Percentiles rank a stretch among this genome's conserved stretches.
Evolutionary conservation across 2,888 invertebrate species (phyloP).

Genomic region (Tubulanus polymorphus): DNA sequence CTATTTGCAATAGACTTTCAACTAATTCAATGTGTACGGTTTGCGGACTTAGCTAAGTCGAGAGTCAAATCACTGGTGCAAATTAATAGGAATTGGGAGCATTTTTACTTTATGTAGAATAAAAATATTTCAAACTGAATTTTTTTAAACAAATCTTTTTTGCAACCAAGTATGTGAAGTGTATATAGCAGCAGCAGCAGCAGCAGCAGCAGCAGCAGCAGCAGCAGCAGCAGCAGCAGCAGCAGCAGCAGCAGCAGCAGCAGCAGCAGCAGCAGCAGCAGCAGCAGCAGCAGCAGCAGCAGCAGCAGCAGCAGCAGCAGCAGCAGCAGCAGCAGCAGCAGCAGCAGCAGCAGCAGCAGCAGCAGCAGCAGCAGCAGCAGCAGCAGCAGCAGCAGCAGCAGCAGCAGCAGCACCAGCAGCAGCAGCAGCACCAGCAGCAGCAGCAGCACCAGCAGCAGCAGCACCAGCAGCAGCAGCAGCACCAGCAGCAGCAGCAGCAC

Average conservation of each 20-base stretch:
- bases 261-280: conserved; percentile 7
- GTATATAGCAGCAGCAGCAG: conserved; percentile 2
- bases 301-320: conserved; percentile 7
- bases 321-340: conserved; percentile 7
- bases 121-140: no score
- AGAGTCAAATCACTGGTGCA: no score
- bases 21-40: no score
- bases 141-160: no score
- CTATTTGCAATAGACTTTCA: no score
- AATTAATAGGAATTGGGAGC: no score
- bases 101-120: no score
- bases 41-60: no score
- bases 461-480: conserved; percentile 7
- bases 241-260: conserved; percentile 7
- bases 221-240: conserved; percentile 7
- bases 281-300: conserved; percentile 7
- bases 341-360: conserved; percentile 7
- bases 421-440: conserved; percentile 7
- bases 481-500: conserved; percentile 7
- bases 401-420: conserved; percentile 7
- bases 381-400: conserved; percentile 7
- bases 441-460: conserved; percentile 7
- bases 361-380: conserved; percentile 7
- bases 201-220: conserved; percentile 7
- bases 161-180: no score